phyloP scores from a whole-genome alignment of 1,140 invertebrate genomes.

The Lucilia sericata region DNA sequence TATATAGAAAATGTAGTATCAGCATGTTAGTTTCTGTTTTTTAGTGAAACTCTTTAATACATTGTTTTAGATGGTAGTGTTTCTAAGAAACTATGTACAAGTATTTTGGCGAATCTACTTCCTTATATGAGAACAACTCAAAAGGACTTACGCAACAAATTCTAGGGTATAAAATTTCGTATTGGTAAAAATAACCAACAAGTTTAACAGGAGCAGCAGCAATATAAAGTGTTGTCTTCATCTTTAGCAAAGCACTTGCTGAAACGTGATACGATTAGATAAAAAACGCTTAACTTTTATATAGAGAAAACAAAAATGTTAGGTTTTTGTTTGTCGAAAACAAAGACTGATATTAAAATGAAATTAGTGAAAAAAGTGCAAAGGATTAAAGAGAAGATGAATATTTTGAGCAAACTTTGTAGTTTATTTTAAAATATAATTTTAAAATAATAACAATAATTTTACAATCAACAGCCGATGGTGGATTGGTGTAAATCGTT shows the following conservation, averaged over 20 bases:
- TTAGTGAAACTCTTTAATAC: neutral
- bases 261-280: slow-evolving; percentile 38
- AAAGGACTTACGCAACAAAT: neutral
- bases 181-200: slow-evolving; percentile 15
- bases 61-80: slow-evolving; percentile 10
- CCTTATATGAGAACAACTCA: neutral
- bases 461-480: no score
- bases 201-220: neutral
- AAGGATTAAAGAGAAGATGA: no score
- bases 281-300: slow-evolving; percentile 30
- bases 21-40: neutral
- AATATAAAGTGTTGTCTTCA: neutral
- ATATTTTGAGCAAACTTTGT: no score
- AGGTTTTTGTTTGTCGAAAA: no score
- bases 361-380: no score
- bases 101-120: neutral
- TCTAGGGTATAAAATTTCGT: slow-evolving; percentile 7
- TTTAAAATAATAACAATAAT: no score
- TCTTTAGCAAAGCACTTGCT: slow-evolving; percentile 38
- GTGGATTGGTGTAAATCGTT: no score
- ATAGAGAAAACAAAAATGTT: neutral
- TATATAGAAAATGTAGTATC: neutral
- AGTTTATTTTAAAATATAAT: no score
- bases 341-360: no score
- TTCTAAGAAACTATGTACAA: neutral